A percentile compares a stretch with the other conserved stretches of the same genome.
phyloP scores from a whole-genome alignment of 2,888 invertebrate genomes.

The Criorhina ranunculi region DNA sequence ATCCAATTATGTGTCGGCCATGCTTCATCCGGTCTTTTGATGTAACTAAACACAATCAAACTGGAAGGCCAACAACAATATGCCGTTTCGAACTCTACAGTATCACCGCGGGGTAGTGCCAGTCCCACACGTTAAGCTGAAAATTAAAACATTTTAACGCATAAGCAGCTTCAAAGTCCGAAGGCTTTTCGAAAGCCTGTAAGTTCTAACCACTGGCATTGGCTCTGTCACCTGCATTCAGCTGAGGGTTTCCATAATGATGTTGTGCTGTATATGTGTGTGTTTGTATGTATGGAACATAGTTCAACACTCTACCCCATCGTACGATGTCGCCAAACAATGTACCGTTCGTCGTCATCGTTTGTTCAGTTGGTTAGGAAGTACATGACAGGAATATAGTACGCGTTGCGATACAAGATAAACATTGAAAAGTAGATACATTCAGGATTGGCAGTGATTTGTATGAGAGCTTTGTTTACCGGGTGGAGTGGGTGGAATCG shows the following conservation, averaged over 20 bases:
- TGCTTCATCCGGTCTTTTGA: too few relatives aligned
- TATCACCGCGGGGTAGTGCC: too few relatives aligned
- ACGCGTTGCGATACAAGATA: slow-evolving; percentile 37
- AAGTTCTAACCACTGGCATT: slow-evolving; percentile 22
- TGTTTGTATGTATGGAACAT: slow-evolving; percentile 18
- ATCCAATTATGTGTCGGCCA: too few relatives aligned
- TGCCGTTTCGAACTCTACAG: too few relatives aligned
- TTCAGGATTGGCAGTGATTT: slow-evolving; percentile 71
- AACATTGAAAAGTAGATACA: slow-evolving; percentile 46
- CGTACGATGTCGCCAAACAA: slow-evolving; percentile 55
- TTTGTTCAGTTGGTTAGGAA: slow-evolving; percentile 60
- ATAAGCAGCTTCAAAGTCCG: slow-evolving; percentile 35
- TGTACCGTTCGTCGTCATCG: slow-evolving; percentile 55
- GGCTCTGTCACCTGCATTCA: not conserved
- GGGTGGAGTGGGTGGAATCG: not conserved
- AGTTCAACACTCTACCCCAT: slow-evolving; percentile 36
- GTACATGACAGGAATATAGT: slow-evolving; percentile 57
- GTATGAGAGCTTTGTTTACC: slow-evolving; percentile 61
- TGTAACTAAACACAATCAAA: too few relatives aligned
- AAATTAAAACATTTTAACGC: slow-evolving; percentile 51
- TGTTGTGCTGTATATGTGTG: slow-evolving; percentile 9
- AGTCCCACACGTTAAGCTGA: too few relatives aligned
- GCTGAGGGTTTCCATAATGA: slow-evolving; percentile 39
- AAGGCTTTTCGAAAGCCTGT: slow-evolving; percentile 28
- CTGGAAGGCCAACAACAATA: too few relatives aligned